Base-by-base conservation (phyloP, 1,140 invertebrate genomes). In the Daktulosphaira vitifoliae region DNA sequence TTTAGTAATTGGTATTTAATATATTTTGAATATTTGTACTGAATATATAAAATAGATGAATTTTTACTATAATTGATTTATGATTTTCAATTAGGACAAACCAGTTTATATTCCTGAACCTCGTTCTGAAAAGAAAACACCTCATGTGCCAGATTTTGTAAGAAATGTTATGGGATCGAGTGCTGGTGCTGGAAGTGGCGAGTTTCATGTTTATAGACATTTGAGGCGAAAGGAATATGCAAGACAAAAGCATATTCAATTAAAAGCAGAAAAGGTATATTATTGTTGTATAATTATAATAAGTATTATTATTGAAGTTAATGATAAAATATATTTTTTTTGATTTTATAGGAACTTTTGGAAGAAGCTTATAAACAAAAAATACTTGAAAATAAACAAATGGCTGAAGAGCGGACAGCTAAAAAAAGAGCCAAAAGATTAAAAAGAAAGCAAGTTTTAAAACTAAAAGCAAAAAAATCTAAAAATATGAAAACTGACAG, bases 141-240 rank as follows among this genome's bases (percentile, higher is more conserved):
- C 88, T 33, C 78, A 84, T 11, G 84, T 89, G 46, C 91, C 93
- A 5, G 93, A 96, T 74, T 97, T 97, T 80, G 92, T 98, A 3
- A 78, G 95, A 39, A 98, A 98, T 84, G 91, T 96, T 15, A 96
- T 96, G 92, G 92, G 90, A 13, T 96, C 92, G 16, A 96, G 92
- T 82, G 95, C 96, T 62, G 96, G 95, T 42, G 96, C 95, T 56
- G 96, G 96, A 18, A 96, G 92, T 72, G 96, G 96, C 51, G 96
- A 98, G 75, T 98, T 98, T 78, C 95, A 98, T 79, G 94, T 98
- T 1, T 98, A 98, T 71, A 81, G 95, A 68, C 94, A 97, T 79
- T 79, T 98, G 18, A 76, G 94, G 39, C 78, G 94, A 54, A 92
- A 96, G 77, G 94, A 98, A 78, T 96, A 95, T 78, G 88, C 92